Conservation (phyloP, 2,113 vertebrate genomes). For the Bambusicola thoracicus region DNA sequence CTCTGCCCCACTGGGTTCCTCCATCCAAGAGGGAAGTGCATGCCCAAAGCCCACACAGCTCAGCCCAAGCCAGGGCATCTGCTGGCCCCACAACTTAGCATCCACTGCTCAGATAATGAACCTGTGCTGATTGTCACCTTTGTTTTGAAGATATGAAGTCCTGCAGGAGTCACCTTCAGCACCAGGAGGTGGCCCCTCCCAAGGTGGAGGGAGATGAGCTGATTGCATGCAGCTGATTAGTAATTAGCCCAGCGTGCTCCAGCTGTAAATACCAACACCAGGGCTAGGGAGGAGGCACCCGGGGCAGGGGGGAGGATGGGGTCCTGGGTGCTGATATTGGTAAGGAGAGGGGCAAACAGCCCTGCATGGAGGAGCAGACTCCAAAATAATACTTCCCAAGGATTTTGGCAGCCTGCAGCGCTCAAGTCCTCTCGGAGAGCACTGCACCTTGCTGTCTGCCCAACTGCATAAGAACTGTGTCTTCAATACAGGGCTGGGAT, state of each 20-base stretch:
- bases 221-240: constrained; percentile 79
- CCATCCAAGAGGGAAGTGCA: background rate
- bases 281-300: background rate
- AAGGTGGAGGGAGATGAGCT: background rate
- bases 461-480: constrained; percentile 65
- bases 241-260: constrained; percentile 60
- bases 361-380: background rate
- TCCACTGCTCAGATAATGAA: constrained; percentile 40
- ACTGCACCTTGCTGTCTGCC: background rate
- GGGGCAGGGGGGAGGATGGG: no score
- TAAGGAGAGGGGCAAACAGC: background rate
- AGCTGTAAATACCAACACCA: background rate
- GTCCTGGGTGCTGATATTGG: background rate
- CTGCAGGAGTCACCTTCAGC: constrained; percentile 80
- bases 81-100: no score
- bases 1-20: background rate
- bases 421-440: background rate
- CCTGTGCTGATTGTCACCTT: constrained; percentile 37
- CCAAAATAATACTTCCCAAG: background rate
- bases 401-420: background rate
- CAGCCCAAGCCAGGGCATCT: background rate
- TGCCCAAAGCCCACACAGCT: background rate
- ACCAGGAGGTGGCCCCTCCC: constrained; percentile 33
- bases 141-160: constrained; percentile 70
- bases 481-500: constrained; percentile 71